phyloP scores from a whole-genome alignment of 1,140 invertebrate genomes.

The Papilio aristodemus region DNA sequence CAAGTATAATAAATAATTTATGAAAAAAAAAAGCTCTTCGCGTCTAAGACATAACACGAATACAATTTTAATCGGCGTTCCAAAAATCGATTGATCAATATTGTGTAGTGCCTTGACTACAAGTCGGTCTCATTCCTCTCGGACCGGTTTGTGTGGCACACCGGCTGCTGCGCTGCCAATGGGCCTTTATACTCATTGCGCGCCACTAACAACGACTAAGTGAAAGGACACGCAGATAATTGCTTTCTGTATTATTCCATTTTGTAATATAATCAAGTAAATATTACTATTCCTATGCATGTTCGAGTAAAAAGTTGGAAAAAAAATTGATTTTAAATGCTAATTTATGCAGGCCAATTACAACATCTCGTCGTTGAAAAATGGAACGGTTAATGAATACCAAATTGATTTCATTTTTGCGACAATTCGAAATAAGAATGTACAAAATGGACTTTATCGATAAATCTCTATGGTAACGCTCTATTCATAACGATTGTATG shows the following conservation, averaged over 20 bases:
- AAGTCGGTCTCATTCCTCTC: constrained; percentile 71
- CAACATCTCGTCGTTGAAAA: constrained; percentile 11
- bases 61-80: constrained; percentile 51
- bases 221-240: constrained; percentile 77
- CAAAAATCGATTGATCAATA: constrained; percentile 76
- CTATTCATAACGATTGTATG: constrained; percentile 68
- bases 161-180: constrained; percentile 70
- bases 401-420: constrained; percentile 23
- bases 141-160: constrained; percentile 71
- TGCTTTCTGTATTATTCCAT: constrained; percentile 70
- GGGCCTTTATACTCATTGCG: constrained; percentile 58
- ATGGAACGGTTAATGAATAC: constrained; percentile 23
- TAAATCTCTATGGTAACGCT: constrained; percentile 62
- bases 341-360: constrained; percentile 22
- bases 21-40: not conserved
- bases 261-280: constrained; percentile 62
- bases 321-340: not conserved
- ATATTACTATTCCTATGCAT: constrained; percentile 40
- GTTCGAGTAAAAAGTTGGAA: constrained; percentile 15
- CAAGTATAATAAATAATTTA: not conserved
- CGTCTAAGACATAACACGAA: constrained; percentile 14
- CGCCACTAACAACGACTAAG: constrained; percentile 64
- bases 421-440: constrained; percentile 4
- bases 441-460: constrained; percentile 36
- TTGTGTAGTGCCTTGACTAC: constrained; percentile 72